phyloP scores from a whole-genome alignment of 37 sponge, comb jelly and placozoan species.

The Oopsacas minuta region DNA sequence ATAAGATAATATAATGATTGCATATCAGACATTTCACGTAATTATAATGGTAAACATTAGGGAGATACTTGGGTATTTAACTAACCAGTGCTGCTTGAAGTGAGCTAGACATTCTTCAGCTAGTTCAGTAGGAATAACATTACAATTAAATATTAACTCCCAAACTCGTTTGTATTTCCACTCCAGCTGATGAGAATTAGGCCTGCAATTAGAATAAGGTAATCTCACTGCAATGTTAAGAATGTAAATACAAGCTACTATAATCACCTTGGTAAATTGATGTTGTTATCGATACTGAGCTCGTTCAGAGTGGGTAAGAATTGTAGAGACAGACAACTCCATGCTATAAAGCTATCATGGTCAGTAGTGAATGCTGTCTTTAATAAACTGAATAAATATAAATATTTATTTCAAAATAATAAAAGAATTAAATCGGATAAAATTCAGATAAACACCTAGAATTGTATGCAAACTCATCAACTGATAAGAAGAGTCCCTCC shows the following conservation, averaged over 20 bases:
- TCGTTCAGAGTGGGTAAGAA: background rate
- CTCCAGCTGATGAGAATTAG: background rate
- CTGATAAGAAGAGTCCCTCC: background rate
- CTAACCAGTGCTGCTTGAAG: background rate
- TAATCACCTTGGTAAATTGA: background rate
- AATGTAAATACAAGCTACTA: background rate
- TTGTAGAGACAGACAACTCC: background rate
- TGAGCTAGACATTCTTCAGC: background rate
- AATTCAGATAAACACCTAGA: background rate
- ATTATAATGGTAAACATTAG: background rate
- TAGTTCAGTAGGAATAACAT: background rate
- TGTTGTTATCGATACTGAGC: background rate
- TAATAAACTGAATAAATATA: background rate
- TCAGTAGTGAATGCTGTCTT: background rate
- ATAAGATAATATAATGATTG: background rate
- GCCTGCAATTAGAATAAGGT: background rate
- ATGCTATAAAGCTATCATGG: background rate
- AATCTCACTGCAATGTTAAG: background rate
- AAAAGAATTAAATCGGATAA: background rate
- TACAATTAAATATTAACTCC: background rate
- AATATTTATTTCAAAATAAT: background rate
- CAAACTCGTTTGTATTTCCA: constrained; percentile 3
- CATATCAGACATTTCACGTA: too few relatives aligned
- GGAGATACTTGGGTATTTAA: background rate
- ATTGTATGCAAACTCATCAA: background rate